A percentile compares a stretch with the other conserved stretches of the same genome.
These are phyloP conservation scores for Apeira syringaria DNA, from an alignment of 2,888 invertebrate species.

Conservation along the genomic window DNA sequence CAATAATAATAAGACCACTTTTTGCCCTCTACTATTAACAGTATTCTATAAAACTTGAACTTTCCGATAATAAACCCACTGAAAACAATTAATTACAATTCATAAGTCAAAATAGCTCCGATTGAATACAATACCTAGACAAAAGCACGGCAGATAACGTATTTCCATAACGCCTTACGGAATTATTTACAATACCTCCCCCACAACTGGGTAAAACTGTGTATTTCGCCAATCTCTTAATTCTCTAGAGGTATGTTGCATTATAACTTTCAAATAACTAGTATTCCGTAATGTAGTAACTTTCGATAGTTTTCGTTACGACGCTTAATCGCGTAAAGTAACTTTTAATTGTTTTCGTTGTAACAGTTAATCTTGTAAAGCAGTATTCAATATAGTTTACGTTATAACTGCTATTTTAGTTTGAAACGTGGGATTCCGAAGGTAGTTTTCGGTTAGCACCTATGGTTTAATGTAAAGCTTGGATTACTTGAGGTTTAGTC, in stretches of 20 bases:
- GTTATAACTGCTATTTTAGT: constrained; percentile 29
- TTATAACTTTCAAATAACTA: constrained; percentile 24
- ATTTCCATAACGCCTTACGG: constrained; percentile 66
- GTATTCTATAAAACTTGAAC: too few relatives aligned
- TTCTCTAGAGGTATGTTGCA: constrained; percentile 36
- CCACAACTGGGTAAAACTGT: constrained; percentile 54
- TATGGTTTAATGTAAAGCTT: constrained; percentile 73
- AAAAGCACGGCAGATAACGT: constrained; percentile 44
- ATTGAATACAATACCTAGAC: constrained; percentile 52
- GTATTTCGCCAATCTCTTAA: constrained; percentile 48
- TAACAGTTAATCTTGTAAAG: constrained; percentile 47
- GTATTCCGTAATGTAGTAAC: constrained; percentile 15
- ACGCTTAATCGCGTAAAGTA: constrained; percentile 67
- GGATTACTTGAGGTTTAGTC: constrained; percentile 79
- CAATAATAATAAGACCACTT: too few relatives aligned
- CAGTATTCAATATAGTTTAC: constrained; percentile 67
- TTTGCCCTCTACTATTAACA: too few relatives aligned
- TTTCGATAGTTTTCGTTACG: too few relatives aligned
- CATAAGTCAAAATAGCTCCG: constrained; percentile 8
- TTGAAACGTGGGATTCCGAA: constrained; percentile 38
- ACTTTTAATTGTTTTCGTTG: constrained; percentile 73
- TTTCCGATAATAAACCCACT: too few relatives aligned
- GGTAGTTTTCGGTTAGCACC: constrained; percentile 70
- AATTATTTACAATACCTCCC: constrained; percentile 50
- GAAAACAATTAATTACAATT: constrained; percentile 7